These are phyloP conservation scores for Trissolcus brochymenae DNA, from an alignment of 2,888 invertebrate genomes.

Conservation along the genomic window DNA sequence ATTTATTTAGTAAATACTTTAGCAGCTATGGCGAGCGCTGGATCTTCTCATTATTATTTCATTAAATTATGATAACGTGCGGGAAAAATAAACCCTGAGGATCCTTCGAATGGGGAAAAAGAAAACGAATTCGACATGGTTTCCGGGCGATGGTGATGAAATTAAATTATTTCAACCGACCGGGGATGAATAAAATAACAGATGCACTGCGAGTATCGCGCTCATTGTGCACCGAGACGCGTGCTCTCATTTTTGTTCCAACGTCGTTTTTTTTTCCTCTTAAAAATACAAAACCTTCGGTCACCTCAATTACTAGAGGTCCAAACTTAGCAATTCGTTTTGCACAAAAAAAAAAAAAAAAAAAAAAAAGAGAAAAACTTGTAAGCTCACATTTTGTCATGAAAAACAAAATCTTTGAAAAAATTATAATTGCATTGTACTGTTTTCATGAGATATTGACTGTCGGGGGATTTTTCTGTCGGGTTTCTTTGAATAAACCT, in stretches of 20 bases:
- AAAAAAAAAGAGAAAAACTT: too few species aligned
- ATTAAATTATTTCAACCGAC: constrained; percentile 45
- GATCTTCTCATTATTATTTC: constrained; percentile 43
- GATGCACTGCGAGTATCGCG: constrained; percentile 15
- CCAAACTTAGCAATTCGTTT: constrained; percentile 8
- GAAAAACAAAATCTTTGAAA: constrained; percentile 23
- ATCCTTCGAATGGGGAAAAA: neutral
- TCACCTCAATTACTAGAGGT: constrained; percentile 35
- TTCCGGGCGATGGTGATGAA: constrained; percentile 25
- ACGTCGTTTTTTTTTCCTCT: constrained; percentile 19
- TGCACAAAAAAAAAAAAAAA: too few species aligned
- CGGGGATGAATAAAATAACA: constrained; percentile 29
- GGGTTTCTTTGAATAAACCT: constrained; percentile 14
- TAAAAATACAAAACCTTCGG: constrained; percentile 20
- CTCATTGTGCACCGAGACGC: neutral
- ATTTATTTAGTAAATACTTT: constrained; percentile 34
- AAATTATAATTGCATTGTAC: constrained; percentile 2
- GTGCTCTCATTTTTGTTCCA: constrained; percentile 18
- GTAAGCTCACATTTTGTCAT: constrained; percentile 25
- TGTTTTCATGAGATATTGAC: too few species aligned
- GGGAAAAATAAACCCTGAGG: constrained; percentile 14
- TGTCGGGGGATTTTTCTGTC: too few species aligned
- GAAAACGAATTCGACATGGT: constrained; percentile 6
- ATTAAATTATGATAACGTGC: constrained; percentile 32
- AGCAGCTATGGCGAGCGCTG: constrained; percentile 12